Base-by-base conservation (phyloP, 1,140 invertebrate genomes). In the Tetragonula clypearis region DNA sequence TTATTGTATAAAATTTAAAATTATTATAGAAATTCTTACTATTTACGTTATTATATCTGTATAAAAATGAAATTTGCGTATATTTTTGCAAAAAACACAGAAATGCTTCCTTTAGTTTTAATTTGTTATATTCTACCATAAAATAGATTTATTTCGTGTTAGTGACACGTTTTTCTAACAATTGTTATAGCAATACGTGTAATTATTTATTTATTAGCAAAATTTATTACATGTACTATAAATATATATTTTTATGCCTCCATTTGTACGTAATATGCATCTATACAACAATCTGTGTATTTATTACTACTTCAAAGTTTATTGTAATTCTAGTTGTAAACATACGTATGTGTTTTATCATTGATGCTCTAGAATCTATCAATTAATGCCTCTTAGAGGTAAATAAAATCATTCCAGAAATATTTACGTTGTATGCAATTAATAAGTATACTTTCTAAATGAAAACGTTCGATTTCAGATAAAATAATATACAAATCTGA, bases 381-480 rank as follows among this genome's bases (percentile, higher is more conserved):
- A 1, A 30, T 35, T 12, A 74, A 53, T 73, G 19, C 55, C 12
- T 85, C 2, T 58, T 66, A 73, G 1, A 73, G 21, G n/a, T 75
- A 62, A n/a, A 62, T 4, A 17, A 68, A 74, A 85, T 21, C 79
- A 85, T 80, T 81, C 71, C 79, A 85, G 75, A 53, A 53, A 71
- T 72, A 73, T 79, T 65, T 84, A 72, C 55, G 17, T 79, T 72
- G 3, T 71, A 23, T 12, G 2, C 19, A 68, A 68, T 69, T 69
- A 23, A 41, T 26, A 12, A 49, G 21, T 68, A 17, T 11, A 21
- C 41, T 8, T 49, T 6, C 41, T 79, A 17, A 56, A 21, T 55
- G 23, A 56, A 41, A 58, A 55, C 23, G 30, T 56, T 69, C 53
- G 1, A 30, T 78, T 60, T 69, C 21, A 23, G 6, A 71, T 60